Base-by-base conservation (phyloP, 2,888 invertebrate species). In the Nephrotoma guestfalica region DNA sequence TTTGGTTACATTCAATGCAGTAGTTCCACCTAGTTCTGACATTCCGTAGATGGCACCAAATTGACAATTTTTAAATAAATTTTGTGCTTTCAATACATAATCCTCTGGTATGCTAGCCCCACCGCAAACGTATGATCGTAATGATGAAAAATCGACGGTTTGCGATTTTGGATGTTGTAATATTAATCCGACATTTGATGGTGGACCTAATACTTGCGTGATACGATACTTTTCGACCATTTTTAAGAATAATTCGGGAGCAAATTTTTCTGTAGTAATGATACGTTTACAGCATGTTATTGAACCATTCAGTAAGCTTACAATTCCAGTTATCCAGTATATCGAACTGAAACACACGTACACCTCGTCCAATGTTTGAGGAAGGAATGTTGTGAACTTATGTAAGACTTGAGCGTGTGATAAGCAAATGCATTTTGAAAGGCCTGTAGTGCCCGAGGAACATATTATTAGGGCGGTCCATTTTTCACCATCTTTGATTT, bases 201-300 rank as follows among this genome's bases (percentile, higher is more conserved):
- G 87, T 18, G 87, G 71, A 9, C 41, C 83, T n/a, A 87, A 40
- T 42, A 86, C 3, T 45, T 41, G 13, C 5, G 86, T 85, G 0
- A 87, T 86, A 41, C 57, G 43, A 40, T 87, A 51, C n/a, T 86
- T 51, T 84, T 86, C 51, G 18, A 87, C 18, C 18, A 86, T 45
- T 15, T 43, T 41, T 2, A 86, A 9, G 15, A 83, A 43, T 3
- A 86, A 30, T 41, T 86, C 86, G 2, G 86, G 85, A 18, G 86
- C 71, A 45, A 86, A 87, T 83, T 15, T 18, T n/a, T 83, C 40
- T 0, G 51, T 87, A n/a, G 83, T 83, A 83, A 83, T 83, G 6
- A 83, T 83, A 11, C 83, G 51, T 51, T 51, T 51, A 15, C 51
- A 51, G 51, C 51, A 51, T 51, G 51, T 51, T 13, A n/a, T 83